phyloP scores from a whole-genome alignment of 2,113 vertebrate genomes.

The Dicaeum eximium region DNA sequence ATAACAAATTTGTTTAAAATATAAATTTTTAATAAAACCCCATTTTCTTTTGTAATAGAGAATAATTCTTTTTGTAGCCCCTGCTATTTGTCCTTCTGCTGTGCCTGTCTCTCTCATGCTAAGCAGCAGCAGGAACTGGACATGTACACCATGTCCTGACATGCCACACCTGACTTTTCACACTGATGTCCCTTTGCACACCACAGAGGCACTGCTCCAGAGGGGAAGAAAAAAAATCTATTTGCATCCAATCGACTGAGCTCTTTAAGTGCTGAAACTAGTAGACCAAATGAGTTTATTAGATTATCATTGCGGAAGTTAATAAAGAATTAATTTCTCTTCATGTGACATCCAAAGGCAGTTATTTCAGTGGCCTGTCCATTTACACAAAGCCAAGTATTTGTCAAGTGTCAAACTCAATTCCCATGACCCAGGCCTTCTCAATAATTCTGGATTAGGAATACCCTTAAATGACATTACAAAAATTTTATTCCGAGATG shows the following conservation, averaged over 20 bases:
- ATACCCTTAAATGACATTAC: slow-evolving; percentile 94
- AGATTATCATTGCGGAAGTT: slow-evolving; percentile 87
- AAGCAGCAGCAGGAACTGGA: not conserved
- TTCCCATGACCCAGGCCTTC: slow-evolving; percentile 82
- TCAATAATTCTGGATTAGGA: slow-evolving; percentile 93
- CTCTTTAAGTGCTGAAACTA: slow-evolving; percentile 77
- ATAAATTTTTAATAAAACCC: not conserved
- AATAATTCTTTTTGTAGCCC: not conserved
- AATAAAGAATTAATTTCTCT: slow-evolving; percentile 97
- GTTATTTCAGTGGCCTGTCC: slow-evolving; percentile 88
- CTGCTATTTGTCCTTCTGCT: not conserved
- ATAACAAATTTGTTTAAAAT: not conserved
- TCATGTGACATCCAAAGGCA: slow-evolving; percentile 84
- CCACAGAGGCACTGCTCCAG: slow-evolving; percentile 68
- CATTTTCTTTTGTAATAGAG: not conserved
- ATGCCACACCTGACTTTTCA: not conserved
- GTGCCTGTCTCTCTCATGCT: not conserved
- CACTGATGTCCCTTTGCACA: slow-evolving; percentile 72
- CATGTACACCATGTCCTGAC: not conserved
- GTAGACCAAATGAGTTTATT: slow-evolving; percentile 86
- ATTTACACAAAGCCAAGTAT: slow-evolving; percentile 96
- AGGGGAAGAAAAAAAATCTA: slow-evolving; percentile 66
- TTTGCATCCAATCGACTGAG: slow-evolving; percentile 75
- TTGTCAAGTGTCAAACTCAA: slow-evolving; percentile 92
- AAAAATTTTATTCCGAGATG: slow-evolving; percentile 94